Conservation (phyloP, 2,797 vertebrate genomes). For the Peromyscus aztecus region DNA sequence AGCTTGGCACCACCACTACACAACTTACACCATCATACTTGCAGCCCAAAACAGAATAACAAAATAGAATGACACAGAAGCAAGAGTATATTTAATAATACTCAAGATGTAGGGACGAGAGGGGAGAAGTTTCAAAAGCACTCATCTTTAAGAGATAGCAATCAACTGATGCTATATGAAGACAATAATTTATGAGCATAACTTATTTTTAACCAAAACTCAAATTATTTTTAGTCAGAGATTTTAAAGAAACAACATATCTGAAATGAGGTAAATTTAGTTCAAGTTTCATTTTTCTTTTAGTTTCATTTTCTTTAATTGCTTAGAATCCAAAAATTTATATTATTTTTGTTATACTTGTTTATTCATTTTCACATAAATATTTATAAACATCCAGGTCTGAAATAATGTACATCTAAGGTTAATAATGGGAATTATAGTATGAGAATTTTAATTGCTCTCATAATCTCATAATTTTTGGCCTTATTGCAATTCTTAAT, state of each 20-base stretch:
- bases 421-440: slow-evolving; percentile 16
- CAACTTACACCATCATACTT: neutral
- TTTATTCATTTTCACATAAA: slow-evolving; percentile 46
- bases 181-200: neutral
- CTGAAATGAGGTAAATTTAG: slow-evolving; percentile 43
- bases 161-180: neutral
- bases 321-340: neutral
- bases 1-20: neutral
- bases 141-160: neutral
- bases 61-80: neutral
- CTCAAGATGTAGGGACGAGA: neutral
- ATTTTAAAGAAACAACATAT: slow-evolving; percentile 38
- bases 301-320: slow-evolving; percentile 32
- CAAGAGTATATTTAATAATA: slow-evolving; percentile 18
- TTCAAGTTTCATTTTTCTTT: slow-evolving; percentile 24
- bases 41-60: neutral
- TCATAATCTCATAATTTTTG: slow-evolving; percentile 35
- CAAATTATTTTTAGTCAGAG: slow-evolving; percentile 2
- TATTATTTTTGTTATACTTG: slow-evolving; percentile 36
- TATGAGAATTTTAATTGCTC: slow-evolving; percentile 39
- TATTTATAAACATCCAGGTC: neutral
- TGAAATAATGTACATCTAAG: neutral
- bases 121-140: neutral
- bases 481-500: slow-evolving; percentile 53
- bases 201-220: neutral